Conservation (phyloP, 2,113 vertebrate species). For the Cinclus mexicanus region DNA sequence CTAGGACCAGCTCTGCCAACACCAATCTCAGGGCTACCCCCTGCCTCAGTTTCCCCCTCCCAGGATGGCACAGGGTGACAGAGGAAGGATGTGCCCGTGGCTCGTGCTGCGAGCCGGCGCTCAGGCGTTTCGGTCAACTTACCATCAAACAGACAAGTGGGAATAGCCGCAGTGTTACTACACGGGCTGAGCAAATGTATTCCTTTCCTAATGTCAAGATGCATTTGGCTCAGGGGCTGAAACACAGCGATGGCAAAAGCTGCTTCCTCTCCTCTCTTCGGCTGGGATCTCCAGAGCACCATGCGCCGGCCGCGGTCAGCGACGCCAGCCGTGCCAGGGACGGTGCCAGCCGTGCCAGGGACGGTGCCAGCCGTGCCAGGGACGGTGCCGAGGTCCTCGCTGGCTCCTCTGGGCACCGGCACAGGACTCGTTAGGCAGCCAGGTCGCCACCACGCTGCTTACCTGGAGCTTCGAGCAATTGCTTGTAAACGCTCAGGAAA, state of each 20-base stretch:
- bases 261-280: conserved; percentile 46
- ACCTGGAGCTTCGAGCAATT: conserved; percentile 95
- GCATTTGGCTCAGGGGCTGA: conserved; percentile 69
- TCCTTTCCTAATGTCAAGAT: conserved; percentile 71
- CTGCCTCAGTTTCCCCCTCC: not conserved
- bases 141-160: conserved; percentile 52
- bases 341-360: not conserved
- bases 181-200: conserved; percentile 68
- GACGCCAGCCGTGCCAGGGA: not conserved
- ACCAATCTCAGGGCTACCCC: not conserved
- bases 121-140: not conserved
- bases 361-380: not conserved
- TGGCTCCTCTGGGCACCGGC: not conserved
- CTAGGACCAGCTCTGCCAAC: not conserved
- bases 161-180: conserved; percentile 58
- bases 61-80: fast-evolving
- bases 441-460: conserved; percentile 67
- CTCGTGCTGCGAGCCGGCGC: not conserved
- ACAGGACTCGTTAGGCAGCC: not conserved
- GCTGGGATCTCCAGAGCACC: conserved; percentile 29
- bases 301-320: not conserved
- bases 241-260: conserved; percentile 58
- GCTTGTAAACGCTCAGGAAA: conserved; percentile 96
- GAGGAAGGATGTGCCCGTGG: not conserved
- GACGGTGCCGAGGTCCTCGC: not conserved